Conservation (phyloP, 2,888 invertebrate species). For the Eristalis intricaria region DNA sequence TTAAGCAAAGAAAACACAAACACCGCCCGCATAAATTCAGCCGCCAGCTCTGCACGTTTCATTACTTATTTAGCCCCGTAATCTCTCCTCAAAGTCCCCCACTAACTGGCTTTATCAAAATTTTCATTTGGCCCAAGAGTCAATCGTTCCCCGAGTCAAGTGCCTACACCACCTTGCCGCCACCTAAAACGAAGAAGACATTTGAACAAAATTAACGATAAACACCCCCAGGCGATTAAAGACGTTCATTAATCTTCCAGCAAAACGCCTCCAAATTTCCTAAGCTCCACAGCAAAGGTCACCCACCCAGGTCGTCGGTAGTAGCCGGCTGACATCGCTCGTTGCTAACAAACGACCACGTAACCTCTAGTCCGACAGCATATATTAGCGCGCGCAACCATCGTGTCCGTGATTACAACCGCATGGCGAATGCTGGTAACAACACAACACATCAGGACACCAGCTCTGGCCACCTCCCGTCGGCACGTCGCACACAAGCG, state of each 20-base stretch:
- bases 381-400: constrained; percentile 1
- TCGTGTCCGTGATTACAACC: constrained; percentile 1
- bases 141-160: not conserved
- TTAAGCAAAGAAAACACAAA: not conserved
- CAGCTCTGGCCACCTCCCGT: not conserved
- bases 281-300: constrained; percentile 34
- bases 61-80: constrained; percentile 12
- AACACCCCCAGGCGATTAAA: constrained; percentile 42
- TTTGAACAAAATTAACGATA: constrained; percentile 47
- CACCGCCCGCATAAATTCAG: not conserved
- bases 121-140: not conserved
- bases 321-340: not conserved
- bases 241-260: constrained; percentile 62
- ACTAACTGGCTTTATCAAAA: constrained; percentile 7
- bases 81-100: not conserved
- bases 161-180: not conserved
- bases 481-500: not conserved
- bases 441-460: constrained; percentile 20
- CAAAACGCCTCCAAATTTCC: constrained; percentile 50
- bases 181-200: constrained; percentile 22
- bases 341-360: constrained; percentile 10
- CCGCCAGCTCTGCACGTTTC: not conserved
- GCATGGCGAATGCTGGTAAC: not conserved
- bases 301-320: constrained; percentile 23
- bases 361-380: constrained; percentile 14